A percentile compares a stretch with the other conserved stretches of the same genome.
Evolutionary conservation across 2,797 vertebrate genomes (phyloP).

Genomic region (Caiman crocodilus): DNA sequence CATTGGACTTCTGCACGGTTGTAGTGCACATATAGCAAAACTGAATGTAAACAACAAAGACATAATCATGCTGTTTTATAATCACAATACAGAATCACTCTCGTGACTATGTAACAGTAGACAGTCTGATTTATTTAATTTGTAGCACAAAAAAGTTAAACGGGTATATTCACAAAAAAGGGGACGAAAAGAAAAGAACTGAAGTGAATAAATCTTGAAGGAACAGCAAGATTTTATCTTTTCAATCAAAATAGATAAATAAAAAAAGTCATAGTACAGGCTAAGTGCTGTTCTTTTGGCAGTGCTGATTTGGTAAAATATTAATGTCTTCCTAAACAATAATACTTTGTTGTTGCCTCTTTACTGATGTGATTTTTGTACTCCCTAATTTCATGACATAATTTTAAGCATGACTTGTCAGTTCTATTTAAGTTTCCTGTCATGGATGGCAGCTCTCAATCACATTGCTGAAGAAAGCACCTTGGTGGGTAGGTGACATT

Average conservation of each 20-base stretch:
- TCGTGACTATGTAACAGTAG: not conserved
- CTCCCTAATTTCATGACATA: not conserved
- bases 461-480: not conserved
- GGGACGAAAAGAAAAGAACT: not conserved
- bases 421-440: not conserved
- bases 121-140: not conserved
- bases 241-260: not conserved
- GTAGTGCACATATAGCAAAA: constrained; percentile 8
- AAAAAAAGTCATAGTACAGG: not conserved
- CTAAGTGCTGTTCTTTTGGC: not conserved
- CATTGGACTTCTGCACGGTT: not conserved
- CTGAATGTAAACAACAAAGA: constrained; percentile 13
- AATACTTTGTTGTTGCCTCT: not conserved
- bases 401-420: constrained; percentile 34
- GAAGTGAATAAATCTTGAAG: not conserved
- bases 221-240: not conserved
- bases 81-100: not conserved
- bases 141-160: constrained; percentile 1
- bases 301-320: not conserved
- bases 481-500: not conserved
- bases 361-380: not conserved
- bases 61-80: not conserved
- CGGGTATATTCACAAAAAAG: not conserved
- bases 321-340: not conserved
- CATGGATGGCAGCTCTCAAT: constrained; percentile 20